Evolutionary conservation across 30 jellyfish, hydroid and myxozoan genomes (phyloP), one percentile per base, ranked within the genome.

Genomic region (Aurelia coerulea): DNA sequence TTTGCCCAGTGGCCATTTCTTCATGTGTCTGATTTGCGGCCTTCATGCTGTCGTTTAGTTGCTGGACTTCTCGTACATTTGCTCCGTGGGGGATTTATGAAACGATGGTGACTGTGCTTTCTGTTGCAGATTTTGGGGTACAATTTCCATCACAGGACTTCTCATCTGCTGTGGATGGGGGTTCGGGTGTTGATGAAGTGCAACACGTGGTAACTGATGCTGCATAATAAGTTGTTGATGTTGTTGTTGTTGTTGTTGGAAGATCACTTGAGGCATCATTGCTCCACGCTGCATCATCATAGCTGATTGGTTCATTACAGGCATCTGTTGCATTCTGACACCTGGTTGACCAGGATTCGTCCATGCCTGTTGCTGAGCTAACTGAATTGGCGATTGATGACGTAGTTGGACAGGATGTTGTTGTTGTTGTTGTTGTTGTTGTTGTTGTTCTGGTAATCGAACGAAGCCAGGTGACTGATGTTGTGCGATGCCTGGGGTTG

Each of bases 91-190:
- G 10, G 70, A 60, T 60, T n/a, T 16, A 60, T 60, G 70, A 29
- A n/a, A 17, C 12, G 70, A 17, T 60, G 70, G 35, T 14, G 35
- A n/a, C 70, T 60, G 70, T 5, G 31, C 65, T 71, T 71, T 42
- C 10, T 33, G 18, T 41, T 71, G 39, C 31, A 2, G 8, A 23
- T 67, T 23, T 15, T 67, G 78, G 7, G 54, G 31, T 33, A n/a
- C 29, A n/a, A 4, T 33, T 29, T 23, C 23, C 78, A 23, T 31
- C n/a, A 35, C 23, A n/a, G 18, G 29, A 16, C 51, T 17, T 67
- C 54, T 23, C 17, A 67, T 67, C 39, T 71, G 81, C 37, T 32
- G 65, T 31, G 62, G 42, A 71, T 33, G 81, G 37, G 62, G 81
- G 17, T 3, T 29, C 1, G 70, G 34, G 31, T 60, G 31, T 23